These are phyloP conservation scores for Clupea harengus DNA, from an alignment of 2,113 vertebrate species.

Conservation along the genomic window DNA sequence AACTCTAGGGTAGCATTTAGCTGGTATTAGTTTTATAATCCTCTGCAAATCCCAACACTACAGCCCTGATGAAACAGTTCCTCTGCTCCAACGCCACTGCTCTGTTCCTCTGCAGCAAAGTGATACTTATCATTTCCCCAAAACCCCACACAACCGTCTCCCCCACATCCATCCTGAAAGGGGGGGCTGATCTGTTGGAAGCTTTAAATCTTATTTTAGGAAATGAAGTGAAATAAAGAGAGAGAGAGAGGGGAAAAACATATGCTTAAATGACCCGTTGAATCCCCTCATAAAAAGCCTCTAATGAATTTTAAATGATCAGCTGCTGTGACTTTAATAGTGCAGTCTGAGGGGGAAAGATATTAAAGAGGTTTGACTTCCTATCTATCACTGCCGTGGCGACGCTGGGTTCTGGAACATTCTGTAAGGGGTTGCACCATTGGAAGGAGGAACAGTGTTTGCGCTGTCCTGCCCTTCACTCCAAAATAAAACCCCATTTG, in stretches of 20 bases:
- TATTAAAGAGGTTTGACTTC: neutral
- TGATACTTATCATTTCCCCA: conserved; percentile 15
- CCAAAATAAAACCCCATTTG: conserved; percentile 12
- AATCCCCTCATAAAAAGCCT: conserved; percentile 13
- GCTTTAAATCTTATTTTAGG: conserved; percentile 16
- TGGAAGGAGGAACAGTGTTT: conserved; percentile 14
- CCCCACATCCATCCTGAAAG: neutral
- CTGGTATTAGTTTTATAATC: conserved; percentile 16
- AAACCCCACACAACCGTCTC: neutral
- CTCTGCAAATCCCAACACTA: conserved; percentile 24
- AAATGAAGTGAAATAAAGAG: neutral
- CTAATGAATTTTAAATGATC: conserved; percentile 35
- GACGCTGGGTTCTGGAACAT: neutral
- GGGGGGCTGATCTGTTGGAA: conserved; percentile 12
- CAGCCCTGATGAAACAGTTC: conserved; percentile 25
- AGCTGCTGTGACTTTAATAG: conserved; percentile 2
- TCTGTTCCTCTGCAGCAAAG: conserved; percentile 23
- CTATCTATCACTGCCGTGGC: neutral
- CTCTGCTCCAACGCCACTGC: neutral
- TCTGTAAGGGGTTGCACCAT: conserved; percentile 26
- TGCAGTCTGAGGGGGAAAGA: conserved; percentile 24
- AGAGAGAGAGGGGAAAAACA: conserved; percentile 16
- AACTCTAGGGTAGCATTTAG: neutral
- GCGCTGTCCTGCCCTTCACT: conserved; percentile 34
- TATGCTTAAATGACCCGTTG: conserved; percentile 10